A percentile compares a stretch with the other conserved stretches of the same genome.
These are phyloP conservation scores for Coremacera marginata DNA, from an alignment of 2,888 invertebrate species.

Conservation along the genomic window DNA sequence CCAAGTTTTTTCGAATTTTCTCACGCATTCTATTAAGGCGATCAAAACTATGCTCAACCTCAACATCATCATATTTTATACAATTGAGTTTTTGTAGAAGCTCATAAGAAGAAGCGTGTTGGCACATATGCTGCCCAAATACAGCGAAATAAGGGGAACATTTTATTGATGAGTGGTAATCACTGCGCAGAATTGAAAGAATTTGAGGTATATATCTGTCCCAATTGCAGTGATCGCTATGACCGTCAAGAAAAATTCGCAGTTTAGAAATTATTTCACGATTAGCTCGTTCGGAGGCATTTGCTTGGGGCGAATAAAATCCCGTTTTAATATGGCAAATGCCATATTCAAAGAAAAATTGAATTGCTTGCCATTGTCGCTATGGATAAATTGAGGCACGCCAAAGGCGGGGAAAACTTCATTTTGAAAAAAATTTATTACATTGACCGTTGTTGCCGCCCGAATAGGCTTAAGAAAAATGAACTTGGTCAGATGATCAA, in stretches of 20 bases:
- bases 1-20: too few relatives aligned
- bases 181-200: background rate
- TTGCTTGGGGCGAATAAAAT: background rate
- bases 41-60: background rate
- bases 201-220: background rate
- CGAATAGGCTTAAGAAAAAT: too few relatives aligned
- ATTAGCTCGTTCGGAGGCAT: background rate
- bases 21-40: background rate
- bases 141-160: background rate
- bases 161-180: background rate
- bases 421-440: too few relatives aligned
- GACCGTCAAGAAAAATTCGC: background rate
- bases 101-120: background rate
- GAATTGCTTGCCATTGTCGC: background rate
- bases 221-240: background rate
- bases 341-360: background rate
- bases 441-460: too few relatives aligned
- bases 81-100: background rate
- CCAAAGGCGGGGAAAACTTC: too few relatives aligned
- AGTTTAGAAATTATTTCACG: background rate
- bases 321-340: background rate
- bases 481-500: too few relatives aligned
- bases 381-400: too few relatives aligned
- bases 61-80: background rate
- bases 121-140: background rate